Evolutionary conservation across 2,113 vertebrate genomes (phyloP).

Genomic region (Tiliqua scincoides): DNA sequence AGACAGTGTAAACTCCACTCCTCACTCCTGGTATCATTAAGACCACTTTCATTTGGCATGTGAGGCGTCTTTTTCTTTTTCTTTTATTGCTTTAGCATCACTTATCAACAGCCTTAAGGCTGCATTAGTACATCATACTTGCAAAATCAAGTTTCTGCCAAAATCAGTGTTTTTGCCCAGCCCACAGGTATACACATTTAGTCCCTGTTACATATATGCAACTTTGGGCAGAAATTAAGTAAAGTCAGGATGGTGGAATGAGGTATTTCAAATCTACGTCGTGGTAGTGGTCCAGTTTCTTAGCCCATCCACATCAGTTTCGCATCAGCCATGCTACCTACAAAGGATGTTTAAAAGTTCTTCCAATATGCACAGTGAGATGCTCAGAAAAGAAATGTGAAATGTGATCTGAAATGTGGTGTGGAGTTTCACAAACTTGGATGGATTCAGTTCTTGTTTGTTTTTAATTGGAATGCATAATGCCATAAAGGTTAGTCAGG

Average conservation of each 20-base stretch:
- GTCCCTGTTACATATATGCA: too few species aligned
- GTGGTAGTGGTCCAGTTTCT: neutral
- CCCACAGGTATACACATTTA: too few species aligned
- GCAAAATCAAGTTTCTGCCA: neutral
- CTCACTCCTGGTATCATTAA: neutral
- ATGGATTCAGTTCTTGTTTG: neutral
- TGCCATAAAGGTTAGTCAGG: neutral
- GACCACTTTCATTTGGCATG: neutral
- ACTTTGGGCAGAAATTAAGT: too few species aligned
- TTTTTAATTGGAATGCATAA: neutral
- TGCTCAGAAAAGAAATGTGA: slow-evolving; percentile 13
- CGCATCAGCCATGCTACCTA: neutral
- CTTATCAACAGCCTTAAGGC: slow-evolving; percentile 2
- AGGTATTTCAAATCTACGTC: neutral
- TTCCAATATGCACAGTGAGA: slow-evolving; percentile 3
- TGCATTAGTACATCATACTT: neutral
- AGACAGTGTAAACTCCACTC: neutral
- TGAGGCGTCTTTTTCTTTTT: neutral
- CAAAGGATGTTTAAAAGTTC: slow-evolving; percentile 9
- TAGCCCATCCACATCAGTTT: neutral
- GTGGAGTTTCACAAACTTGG: slow-evolving; percentile 4
- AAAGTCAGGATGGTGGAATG: neutral
- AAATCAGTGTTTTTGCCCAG: neutral
- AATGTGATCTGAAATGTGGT: neutral
- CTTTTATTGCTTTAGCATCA: neutral